phyloP scores from a whole-genome alignment of 2,113 vertebrate species.

The Actenoides lindsayi region DNA sequence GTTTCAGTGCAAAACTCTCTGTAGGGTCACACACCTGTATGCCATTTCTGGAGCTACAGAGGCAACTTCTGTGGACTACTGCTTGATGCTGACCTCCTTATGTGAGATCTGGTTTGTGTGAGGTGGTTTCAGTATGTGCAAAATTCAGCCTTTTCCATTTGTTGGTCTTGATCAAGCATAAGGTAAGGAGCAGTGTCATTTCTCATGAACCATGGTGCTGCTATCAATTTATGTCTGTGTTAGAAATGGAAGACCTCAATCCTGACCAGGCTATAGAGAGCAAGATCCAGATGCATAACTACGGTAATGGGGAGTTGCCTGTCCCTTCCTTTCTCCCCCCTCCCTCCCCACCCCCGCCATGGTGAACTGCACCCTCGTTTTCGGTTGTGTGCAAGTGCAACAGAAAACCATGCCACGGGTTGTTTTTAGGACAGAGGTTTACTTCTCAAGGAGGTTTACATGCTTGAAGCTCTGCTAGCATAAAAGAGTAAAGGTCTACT shows the following conservation, averaged over 20 bases:
- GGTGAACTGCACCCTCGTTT: not conserved
- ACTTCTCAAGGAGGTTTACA: not conserved
- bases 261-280: not conserved
- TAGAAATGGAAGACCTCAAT: rapidly evolving
- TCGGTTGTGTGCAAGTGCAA: not conserved
- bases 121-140: not conserved
- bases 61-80: not conserved
- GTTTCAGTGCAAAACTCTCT: not conserved
- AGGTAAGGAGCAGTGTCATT: not conserved
- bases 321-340: rapidly evolving
- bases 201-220: rapidly evolving
- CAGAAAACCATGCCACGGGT: not conserved
- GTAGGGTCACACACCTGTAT: rapidly evolving
- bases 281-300: rapidly evolving
- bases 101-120: rapidly evolving
- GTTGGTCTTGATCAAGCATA: not conserved
- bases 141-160: not conserved
- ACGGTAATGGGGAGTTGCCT: not conserved
- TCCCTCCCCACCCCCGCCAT: no score
- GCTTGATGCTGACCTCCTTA: not conserved
- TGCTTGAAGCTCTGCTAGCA: not conserved
- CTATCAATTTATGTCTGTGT: not conserved
- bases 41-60: not conserved
- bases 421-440: not conserved
- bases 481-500: not conserved